phyloP scores from a whole-genome alignment of 2,797 vertebrate genomes.

The Falco peregrinus region DNA sequence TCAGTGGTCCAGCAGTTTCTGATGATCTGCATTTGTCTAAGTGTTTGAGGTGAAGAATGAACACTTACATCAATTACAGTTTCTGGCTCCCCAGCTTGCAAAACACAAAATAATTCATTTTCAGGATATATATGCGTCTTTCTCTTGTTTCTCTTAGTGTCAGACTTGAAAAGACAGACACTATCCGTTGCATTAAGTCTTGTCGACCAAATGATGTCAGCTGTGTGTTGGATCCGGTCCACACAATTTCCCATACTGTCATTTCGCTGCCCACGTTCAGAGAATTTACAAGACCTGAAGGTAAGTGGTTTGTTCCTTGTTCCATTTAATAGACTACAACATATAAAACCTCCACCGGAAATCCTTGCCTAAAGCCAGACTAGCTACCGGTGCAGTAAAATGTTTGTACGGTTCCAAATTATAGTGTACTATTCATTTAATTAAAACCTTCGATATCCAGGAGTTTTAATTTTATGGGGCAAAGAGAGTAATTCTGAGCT shows the following conservation, averaged over 20 bases:
- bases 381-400: background rate
- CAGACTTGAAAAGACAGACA: conserved; percentile 85
- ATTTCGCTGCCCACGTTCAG: conserved; percentile 94
- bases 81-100: background rate
- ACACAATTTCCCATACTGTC: conserved; percentile 92
- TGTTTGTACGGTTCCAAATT: conserved; percentile 37
- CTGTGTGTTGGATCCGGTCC: conserved; percentile 87
- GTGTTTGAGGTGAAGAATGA: background rate
- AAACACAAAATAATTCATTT: background rate
- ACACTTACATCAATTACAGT: fast-evolving
- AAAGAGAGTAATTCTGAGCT: background rate
- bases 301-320: conserved; percentile 76
- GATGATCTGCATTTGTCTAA: background rate
- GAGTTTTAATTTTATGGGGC: conserved; percentile 8
- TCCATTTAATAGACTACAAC: background rate
- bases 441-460: background rate
- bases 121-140: background rate
- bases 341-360: background rate
- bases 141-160: conserved; percentile 55
- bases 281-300: conserved; percentile 90
- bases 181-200: conserved; percentile 89
- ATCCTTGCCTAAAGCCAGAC: conserved; percentile 36
- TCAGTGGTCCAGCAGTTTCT: background rate
- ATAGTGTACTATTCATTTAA: background rate
- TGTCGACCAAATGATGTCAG: conserved; percentile 85